Evolutionary conservation across 2,888 invertebrate species (phyloP), one percentile per base, ranked within the genome.

Genomic region (Oligia fasciuncula): DNA sequence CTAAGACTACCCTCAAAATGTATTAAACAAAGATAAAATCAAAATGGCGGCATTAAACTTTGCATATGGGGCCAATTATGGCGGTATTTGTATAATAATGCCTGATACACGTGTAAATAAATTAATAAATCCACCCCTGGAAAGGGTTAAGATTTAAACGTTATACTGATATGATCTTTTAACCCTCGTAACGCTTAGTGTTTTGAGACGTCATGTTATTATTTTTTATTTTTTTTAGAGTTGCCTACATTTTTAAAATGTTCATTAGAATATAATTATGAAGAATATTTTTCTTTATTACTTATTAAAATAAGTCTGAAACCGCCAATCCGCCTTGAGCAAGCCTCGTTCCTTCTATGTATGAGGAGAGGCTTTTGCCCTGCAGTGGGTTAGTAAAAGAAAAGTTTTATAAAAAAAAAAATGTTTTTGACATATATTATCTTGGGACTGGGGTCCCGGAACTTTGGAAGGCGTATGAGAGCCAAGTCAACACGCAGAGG

Each of bases 1-100:
- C 74, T 65, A 89, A 89, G 89, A 89, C 83, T 69, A 86, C 85
- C 88, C 89, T 93, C 93, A 92, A 94, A 95, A 94, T 95, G 94
- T 94, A 95, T 94, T 93, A 94, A 93, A 91, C 90, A 70, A 35
- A 90, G 96, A 96, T 96, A 95, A 94, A 92, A 95, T 95, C 96
- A 89, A 87, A 91, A 91, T 88, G 90, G 90, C 89, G 91, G 91
- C 94, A 94, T 94, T 95, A 93, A 95, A 95, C 94, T 94, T 95
- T 95, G 95, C 96, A 96, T 96, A 96, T 96, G 96, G 94, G 95
- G 92, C 91, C 93, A 95, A 95, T 96, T 95, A 96, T 90, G 90
- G 87, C 90, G 85, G 91, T 93, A 94, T 94, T 95, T 93, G 95
- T 94, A 93, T 93, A 94, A 94, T 94, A 91, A 91, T 85, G 91